A percentile compares a stretch with the other conserved stretches of the same genome.
Conservation (phyloP, 2,113 vertebrate species). For the Catharus minimus region DNA sequence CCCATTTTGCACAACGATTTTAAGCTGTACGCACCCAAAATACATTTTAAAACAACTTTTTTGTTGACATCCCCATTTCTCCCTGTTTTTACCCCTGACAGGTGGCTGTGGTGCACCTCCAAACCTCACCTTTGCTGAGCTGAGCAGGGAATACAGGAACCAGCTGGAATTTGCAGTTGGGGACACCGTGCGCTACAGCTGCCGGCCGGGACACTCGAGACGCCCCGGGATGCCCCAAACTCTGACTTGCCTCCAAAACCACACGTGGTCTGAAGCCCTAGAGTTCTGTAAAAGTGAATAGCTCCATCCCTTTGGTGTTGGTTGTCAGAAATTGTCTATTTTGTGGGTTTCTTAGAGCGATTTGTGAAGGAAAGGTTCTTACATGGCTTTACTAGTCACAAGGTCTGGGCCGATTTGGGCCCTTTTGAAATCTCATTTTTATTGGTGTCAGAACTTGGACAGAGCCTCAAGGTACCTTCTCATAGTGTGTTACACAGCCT, state of each 20-base stretch:
- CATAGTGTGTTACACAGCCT: background rate
- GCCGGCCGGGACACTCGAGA: background rate
- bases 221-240: background rate
- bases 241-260: slow-evolving; percentile 51
- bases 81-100: background rate
- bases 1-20: background rate
- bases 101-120: slow-evolving; percentile 45
- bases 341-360: background rate
- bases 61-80: fast-evolving
- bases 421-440: background rate
- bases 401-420: background rate
- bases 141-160: background rate
- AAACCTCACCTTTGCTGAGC: slow-evolving; percentile 24
- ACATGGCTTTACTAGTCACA: slow-evolving; percentile 70
- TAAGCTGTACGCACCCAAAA: too few relatives aligned
- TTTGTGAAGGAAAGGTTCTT: background rate
- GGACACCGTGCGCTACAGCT: slow-evolving; percentile 20
- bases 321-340: background rate
- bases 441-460: slow-evolving; percentile 12
- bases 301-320: slow-evolving; percentile 26
- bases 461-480: background rate
- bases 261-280: slow-evolving; percentile 53
- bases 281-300: slow-evolving; percentile 66
- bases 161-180: background rate
- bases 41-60: background rate